Evolutionary conservation across 2,888 invertebrate species (phyloP).

Genomic region (Patella caerulea): DNA sequence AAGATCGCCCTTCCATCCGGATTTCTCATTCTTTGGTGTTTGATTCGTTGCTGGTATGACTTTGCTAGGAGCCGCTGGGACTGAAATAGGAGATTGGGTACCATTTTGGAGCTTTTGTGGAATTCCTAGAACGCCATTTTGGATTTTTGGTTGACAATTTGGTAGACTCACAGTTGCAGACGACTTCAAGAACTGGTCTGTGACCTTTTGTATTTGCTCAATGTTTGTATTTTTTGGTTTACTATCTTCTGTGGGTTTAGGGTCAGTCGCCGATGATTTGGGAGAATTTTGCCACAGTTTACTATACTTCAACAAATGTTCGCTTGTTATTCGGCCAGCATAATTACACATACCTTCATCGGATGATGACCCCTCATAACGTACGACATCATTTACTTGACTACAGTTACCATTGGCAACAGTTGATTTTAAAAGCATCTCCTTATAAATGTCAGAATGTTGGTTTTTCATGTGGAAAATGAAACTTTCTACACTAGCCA

Average conservation of each 20-base stretch:
- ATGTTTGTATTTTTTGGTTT: conserved; percentile 24
- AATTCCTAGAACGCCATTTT: background rate
- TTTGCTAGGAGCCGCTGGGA: background rate
- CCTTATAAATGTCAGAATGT: conserved; percentile 39
- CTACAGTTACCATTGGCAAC: background rate
- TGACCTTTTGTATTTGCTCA: conserved; percentile 42
- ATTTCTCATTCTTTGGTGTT: background rate
- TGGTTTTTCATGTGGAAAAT: conserved; percentile 49
- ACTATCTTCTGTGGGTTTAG: conserved; percentile 1
- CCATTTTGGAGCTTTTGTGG: background rate
- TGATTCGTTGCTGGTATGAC: conserved; percentile 3
- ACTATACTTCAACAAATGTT: conserved; percentile 9
- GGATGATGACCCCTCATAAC: background rate
- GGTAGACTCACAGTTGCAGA: background rate
- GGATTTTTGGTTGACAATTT: background rate
- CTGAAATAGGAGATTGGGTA: background rate
- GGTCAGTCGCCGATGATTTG: conserved; percentile 6
- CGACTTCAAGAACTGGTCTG: conserved; percentile 46
- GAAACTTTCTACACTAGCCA: conserved; percentile 57
- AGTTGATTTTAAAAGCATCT: background rate
- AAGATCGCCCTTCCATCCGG: background rate
- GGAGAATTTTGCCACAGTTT: conserved; percentile 5
- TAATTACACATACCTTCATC: background rate
- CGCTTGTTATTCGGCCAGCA: background rate
- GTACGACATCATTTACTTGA: background rate